Conservation (phyloP, 2,797 vertebrate species). For the Simalia tracyae region DNA sequence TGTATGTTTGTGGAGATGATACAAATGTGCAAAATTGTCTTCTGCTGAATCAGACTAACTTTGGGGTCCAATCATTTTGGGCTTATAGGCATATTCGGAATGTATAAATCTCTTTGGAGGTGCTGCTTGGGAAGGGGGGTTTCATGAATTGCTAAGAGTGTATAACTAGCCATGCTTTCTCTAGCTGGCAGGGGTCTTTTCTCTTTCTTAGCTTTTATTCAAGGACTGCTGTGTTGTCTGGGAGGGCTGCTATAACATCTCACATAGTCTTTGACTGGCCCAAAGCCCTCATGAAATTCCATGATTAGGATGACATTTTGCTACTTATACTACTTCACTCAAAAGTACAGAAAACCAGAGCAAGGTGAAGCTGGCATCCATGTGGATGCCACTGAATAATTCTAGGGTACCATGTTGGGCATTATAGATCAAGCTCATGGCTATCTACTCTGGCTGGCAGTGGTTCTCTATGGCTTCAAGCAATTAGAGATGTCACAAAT, state of each 20-base stretch:
- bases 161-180: neutral
- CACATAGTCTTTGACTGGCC: neutral
- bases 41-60: neutral
- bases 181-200: neutral
- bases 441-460: neutral
- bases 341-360: neutral
- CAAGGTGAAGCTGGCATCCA: neutral
- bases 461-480: neutral
- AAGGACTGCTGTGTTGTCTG: neutral
- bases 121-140: neutral
- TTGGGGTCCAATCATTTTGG: neutral
- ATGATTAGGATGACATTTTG: neutral
- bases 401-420: neutral
- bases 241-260: neutral
- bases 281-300: neutral
- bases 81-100: neutral
- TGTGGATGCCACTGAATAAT: neutral
- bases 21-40: neutral
- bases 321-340: neutral
- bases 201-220: neutral
- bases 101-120: neutral
- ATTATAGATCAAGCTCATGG: neutral
- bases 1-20: neutral
- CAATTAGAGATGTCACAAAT: neutral
- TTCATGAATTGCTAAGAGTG: neutral